Evolutionary conservation across 2,113 vertebrate species (phyloP).

Genomic region (Bombycilla garrulus): DNA sequence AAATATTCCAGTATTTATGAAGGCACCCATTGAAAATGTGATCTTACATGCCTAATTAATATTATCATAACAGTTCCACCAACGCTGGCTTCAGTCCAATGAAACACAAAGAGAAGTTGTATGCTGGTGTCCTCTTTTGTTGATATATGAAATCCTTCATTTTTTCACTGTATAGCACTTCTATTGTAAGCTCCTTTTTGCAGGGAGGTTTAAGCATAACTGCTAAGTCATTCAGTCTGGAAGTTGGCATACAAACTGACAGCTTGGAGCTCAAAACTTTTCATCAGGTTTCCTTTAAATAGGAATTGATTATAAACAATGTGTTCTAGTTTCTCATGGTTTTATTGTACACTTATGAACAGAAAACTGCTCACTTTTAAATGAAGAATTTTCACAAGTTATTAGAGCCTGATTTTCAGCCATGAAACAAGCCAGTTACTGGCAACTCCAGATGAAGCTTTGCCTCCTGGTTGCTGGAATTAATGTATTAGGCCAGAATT

Average conservation of each 20-base stretch:
- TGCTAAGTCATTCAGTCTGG: constrained; percentile 36
- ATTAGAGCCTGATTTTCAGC: not conserved
- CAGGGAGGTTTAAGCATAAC: not conserved
- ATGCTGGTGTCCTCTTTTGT: constrained; percentile 42
- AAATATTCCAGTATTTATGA: constrained; percentile 14
- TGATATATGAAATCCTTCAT: constrained; percentile 18
- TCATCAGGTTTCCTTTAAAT: constrained; percentile 27
- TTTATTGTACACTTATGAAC: not conserved
- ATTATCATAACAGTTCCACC: constrained; percentile 44
- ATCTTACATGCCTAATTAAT: constrained; percentile 56
- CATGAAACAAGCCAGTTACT: not conserved
- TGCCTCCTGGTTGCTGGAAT: not conserved
- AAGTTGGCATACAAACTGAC: constrained; percentile 29
- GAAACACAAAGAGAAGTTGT: constrained; percentile 52
- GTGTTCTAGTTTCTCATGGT: not conserved
- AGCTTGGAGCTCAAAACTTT: constrained; percentile 31
- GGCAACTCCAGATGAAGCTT: not conserved
- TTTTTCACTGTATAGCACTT: constrained; percentile 38
- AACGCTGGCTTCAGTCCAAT: not conserved
- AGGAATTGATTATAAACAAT: not conserved
- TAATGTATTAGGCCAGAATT: not conserved
- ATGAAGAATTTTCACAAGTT: constrained; percentile 23
- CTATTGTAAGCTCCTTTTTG: constrained; percentile 26
- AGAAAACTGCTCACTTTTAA: constrained; percentile 2
- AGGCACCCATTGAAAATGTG: constrained; percentile 43